Conservation (phyloP, 2,113 vertebrate genomes). For the Sus scrofa region T2T-Sscrofa CM000821.6:22338001-22338500, state of each 20-base stretch:
- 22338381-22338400: background rate
- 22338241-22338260: background rate
- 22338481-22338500: background rate
- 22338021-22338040: background rate
- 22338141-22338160: background rate
- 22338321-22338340: background rate
- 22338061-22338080: background rate
- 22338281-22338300: background rate
- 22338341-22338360: background rate
- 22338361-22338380: background rate
- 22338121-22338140: background rate
- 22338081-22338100: background rate
- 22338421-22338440: background rate
- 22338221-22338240: background rate
- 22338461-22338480: background rate
- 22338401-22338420: background rate
- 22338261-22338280: background rate
- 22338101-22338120: background rate
- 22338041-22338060: background rate
- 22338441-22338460: background rate
- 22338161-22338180: background rate
- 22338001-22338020: background rate
- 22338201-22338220: background rate
- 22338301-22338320: background rate
- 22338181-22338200: background rate